Conservation (phyloP, 2,888 invertebrate genomes). For the Dynastes tityus region DNA sequence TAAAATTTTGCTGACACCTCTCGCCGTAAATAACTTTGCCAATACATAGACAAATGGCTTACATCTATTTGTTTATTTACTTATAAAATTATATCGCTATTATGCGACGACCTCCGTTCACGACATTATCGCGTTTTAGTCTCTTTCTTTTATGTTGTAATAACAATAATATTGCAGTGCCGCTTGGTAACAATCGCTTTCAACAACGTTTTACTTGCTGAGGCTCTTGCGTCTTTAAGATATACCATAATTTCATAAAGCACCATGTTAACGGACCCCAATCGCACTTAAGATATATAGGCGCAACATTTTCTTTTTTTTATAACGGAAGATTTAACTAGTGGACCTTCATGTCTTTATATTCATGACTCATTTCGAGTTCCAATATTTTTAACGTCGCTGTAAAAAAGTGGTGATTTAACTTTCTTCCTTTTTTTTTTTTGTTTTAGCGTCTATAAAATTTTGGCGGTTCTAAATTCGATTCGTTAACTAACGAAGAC, state of each 20-base stretch:
- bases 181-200: slow-evolving; percentile 1
- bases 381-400: neutral
- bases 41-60: too few species aligned
- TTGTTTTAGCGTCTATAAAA: neutral
- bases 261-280: too few species aligned
- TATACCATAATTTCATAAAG: too few species aligned
- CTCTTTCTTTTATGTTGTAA: slow-evolving; percentile 6
- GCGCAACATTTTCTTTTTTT: neutral
- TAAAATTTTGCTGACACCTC: too few species aligned
- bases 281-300: neutral
- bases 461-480: slow-evolving; percentile 5
- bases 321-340: too few species aligned
- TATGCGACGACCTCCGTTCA: neutral
- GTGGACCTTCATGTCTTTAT: neutral
- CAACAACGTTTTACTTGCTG: neutral
- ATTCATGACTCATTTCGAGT: neutral
- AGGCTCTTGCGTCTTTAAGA: too few species aligned
- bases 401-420: neutral
- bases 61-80: slow-evolving; percentile 9
- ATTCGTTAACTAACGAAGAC: neutral
- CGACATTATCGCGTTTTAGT: neutral
- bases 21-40: too few species aligned
- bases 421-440: neutral
- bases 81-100: neutral
- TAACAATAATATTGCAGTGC: neutral